phyloP scores from a whole-genome alignment of 92 coral and sea anemone genomes.

The Umimayanthus kanabou region DNA sequence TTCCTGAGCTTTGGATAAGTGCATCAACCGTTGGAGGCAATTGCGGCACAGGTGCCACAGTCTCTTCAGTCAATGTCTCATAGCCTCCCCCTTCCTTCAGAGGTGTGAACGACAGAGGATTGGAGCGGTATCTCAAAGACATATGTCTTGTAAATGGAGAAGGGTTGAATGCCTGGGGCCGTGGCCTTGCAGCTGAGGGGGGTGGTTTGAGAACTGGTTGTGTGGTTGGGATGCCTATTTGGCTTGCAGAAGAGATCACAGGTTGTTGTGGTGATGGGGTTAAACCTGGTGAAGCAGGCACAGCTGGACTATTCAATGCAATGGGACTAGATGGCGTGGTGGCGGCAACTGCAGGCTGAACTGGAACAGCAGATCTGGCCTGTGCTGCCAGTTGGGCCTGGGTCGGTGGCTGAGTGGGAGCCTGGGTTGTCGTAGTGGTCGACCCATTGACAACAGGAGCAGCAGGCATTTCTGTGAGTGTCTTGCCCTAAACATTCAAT shows the following conservation, averaged over 20 bases:
- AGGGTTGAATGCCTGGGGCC: constrained; percentile 92
- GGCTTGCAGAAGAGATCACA: constrained; percentile 24
- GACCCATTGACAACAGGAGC: constrained; percentile 35
- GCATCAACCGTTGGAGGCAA: constrained; percentile 85
- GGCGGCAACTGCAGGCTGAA: constrained; percentile 54
- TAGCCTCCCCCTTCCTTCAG: constrained; percentile 79
- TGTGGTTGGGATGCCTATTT: constrained; percentile 41
- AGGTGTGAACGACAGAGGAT: constrained; percentile 90
- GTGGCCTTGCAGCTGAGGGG: constrained; percentile 81
- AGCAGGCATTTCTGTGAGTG: constrained; percentile 1
- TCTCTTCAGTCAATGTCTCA: constrained; percentile 85
- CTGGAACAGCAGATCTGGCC: constrained; percentile 46
- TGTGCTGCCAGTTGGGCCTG: constrained; percentile 58
- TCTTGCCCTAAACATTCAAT: constrained; percentile 34
- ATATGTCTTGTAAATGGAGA: constrained; percentile 98
- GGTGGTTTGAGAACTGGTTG: constrained; percentile 87
- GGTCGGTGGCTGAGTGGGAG: constrained; percentile 48
- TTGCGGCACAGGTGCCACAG: constrained; percentile 69
- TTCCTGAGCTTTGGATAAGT: constrained; percentile 45
- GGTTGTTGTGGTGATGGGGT: constrained; percentile 51
- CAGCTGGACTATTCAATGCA: constrained; percentile 60
- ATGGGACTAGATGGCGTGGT: constrained; percentile 45
- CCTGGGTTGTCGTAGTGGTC: constrained; percentile 29
- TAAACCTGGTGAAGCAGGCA: constrained; percentile 22
- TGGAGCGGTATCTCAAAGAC: constrained; percentile 93